Percentiles rank a stretch among this genome's conserved stretches.
These are phyloP conservation scores for Ceratosolen fusciceps DNA, from an alignment of 1,140 invertebrate genomes.

Conservation along the genomic window DNA sequence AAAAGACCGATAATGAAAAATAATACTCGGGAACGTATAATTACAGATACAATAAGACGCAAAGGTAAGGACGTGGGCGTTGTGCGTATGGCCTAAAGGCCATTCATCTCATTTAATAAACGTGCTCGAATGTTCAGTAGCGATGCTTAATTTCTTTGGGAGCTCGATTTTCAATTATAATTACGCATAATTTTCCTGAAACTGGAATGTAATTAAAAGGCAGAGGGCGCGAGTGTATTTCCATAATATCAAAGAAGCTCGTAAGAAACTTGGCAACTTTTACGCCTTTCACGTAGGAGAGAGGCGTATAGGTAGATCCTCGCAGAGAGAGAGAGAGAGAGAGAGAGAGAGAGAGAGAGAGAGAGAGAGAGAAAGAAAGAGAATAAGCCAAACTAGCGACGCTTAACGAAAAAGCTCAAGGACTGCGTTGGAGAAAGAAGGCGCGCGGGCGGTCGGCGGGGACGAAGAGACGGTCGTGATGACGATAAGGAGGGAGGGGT, in stretches of 20 bases:
- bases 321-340: background rate
- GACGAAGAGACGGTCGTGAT: too few species aligned
- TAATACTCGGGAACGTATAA: background rate
- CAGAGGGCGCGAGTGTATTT: constrained; percentile 28
- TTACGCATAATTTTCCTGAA: constrained; percentile 36
- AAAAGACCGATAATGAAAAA: background rate
- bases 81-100: background rate
- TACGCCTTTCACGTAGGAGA: constrained; percentile 14
- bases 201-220: constrained; percentile 42
- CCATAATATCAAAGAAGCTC: constrained; percentile 39
- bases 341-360: constrained; percentile 1
- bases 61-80: background rate
- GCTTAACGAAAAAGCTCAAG: constrained; percentile 28
- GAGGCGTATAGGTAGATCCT: background rate
- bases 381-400: background rate
- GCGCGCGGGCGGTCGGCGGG: too few species aligned
- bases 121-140: constrained; percentile 29
- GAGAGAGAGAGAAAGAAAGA: constrained; percentile 5
- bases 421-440: background rate
- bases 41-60: background rate
- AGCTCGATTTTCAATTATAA: constrained; percentile 36
- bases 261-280: constrained; percentile 35
- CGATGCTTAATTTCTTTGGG: constrained; percentile 32
- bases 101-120: constrained; percentile 36
- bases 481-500: too few species aligned